Evolutionary conservation across 2,888 invertebrate species (phyloP), one percentile per base, ranked within the genome.

Genomic region (Cetonia aurata): DNA sequence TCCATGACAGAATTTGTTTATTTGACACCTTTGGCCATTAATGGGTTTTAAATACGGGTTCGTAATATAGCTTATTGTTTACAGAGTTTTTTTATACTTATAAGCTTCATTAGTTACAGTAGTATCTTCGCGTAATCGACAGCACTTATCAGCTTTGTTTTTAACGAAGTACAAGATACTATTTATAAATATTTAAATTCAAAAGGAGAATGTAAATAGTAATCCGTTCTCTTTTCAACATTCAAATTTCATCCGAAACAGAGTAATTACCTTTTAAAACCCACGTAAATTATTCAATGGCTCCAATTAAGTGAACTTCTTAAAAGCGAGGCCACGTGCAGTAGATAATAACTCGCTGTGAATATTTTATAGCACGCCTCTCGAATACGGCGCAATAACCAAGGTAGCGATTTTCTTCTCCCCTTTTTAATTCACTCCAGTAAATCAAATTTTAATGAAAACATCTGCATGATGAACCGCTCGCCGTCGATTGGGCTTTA

Each of bases 351-450:
- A 56, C 56, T 25, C 48, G 12, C 10, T 13, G 15, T 62, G 62
- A 62, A 62, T 62, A 62, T 62, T 62, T 62, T n/a, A 62, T 48
- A 25, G 4, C 13, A 33, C 15, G 31, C 12, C 50, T 33, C 17
- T 62, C 13, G 33, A 62, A 48, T 42, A 12, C 17, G 12, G 10
- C 37, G 31, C 15, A 48, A 10, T 48, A 62, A 62, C 48, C 48
- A 62, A 62, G 62, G 31, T 33, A 48, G 48, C 25, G 25, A 4
- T 25, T 25, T 25, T 33, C 33, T 48, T 62, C 48, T 60, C 31
- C 31, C 62, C 48, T 62, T 62, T 62, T 62, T 62, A 62, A 62
- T 50, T 62, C 62, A 15, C 48, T 62, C 13, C 48, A 15, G 13
- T 33, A 15, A 62, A 33, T 48, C 46, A 62, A 62, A 33, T 48